These are phyloP conservation scores for Hartigia nigra DNA, from an alignment of 2,888 invertebrate genomes.

Conservation along the genomic window DNA sequence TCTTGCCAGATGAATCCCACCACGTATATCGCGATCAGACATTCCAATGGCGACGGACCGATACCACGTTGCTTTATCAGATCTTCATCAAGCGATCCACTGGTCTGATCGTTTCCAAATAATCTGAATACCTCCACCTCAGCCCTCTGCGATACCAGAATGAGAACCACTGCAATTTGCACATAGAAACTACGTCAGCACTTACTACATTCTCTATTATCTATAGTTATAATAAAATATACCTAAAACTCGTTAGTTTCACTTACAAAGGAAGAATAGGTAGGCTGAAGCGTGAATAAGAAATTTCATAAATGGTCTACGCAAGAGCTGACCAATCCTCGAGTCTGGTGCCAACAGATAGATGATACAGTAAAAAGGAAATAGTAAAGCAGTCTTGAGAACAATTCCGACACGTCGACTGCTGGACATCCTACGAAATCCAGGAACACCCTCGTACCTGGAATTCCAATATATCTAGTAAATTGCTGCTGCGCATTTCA, in stretches of 20 bases:
- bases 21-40: slow-evolving; percentile 86
- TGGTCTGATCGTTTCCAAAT: slow-evolving; percentile 79
- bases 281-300: slow-evolving; percentile 95
- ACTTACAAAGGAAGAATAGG: slow-evolving; percentile 91
- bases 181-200: background rate
- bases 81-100: slow-evolving; percentile 72
- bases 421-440: slow-evolving; percentile 86
- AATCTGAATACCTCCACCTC: slow-evolving; percentile 80
- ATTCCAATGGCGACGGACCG: slow-evolving; percentile 85
- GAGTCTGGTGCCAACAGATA: slow-evolving; percentile 90
- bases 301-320: slow-evolving; percentile 97
- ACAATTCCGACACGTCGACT: slow-evolving; percentile 80
- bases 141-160: slow-evolving; percentile 91
- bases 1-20: slow-evolving; percentile 93
- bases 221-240: background rate
- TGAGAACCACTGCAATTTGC: slow-evolving; percentile 80
- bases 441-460: slow-evolving; percentile 90
- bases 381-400: slow-evolving; percentile 80
- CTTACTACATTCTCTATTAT: background rate
- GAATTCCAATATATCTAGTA: background rate
- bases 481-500: background rate
- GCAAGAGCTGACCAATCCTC: slow-evolving; percentile 82
- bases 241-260: slow-evolving; percentile 7
- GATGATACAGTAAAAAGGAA: slow-evolving; percentile 86
- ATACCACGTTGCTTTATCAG: slow-evolving; percentile 83